Percentiles rank a stretch among this genome's conserved stretches.
phyloP scores from a whole-genome alignment of 2,113 vertebrate genomes.

The Cynocephalus volans region DNA sequence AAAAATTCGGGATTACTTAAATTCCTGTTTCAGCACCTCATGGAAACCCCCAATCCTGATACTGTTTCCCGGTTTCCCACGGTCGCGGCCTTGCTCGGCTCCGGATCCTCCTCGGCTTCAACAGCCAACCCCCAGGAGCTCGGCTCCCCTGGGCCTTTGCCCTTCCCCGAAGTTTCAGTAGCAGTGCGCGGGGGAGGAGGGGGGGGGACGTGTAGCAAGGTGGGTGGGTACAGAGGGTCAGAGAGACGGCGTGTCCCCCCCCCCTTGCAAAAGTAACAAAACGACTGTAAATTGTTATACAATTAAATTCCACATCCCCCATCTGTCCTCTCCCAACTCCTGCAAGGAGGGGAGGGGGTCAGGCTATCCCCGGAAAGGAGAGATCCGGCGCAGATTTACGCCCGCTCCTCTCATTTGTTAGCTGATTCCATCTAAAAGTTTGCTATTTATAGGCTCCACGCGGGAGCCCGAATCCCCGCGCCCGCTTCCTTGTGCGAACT shows the following conservation, averaged over 20 bases:
- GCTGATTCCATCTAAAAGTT: slow-evolving; percentile 91
- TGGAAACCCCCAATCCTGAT: neutral
- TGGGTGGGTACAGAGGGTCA: neutral
- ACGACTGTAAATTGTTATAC: neutral
- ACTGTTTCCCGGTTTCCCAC: neutral
- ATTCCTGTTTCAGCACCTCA: neutral
- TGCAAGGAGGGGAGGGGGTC: neutral
- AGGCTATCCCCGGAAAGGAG: slow-evolving; percentile 74
- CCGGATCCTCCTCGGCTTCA: neutral
- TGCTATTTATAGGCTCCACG: slow-evolving; percentile 91
- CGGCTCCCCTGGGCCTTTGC: fast-evolving
- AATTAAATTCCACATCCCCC: neutral
- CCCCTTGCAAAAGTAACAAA: neutral
- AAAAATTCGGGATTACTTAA: neutral
- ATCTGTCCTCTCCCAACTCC: neutral
- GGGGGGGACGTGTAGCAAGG: neutral
- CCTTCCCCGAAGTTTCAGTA: neutral
- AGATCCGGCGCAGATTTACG: slow-evolving; percentile 87
- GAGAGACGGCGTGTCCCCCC: neutral
- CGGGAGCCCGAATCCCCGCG: slow-evolving; percentile 86
- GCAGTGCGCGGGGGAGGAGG: neutral
- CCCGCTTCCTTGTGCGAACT: slow-evolving; percentile 86
- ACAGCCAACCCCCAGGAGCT: neutral
- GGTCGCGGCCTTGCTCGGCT: neutral
- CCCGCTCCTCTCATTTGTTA: slow-evolving; percentile 90